Evolutionary conservation across 2,888 invertebrate genomes (phyloP), one percentile per base, ranked within the genome.

Genomic region (Hypselothyrea guttata): DNA sequence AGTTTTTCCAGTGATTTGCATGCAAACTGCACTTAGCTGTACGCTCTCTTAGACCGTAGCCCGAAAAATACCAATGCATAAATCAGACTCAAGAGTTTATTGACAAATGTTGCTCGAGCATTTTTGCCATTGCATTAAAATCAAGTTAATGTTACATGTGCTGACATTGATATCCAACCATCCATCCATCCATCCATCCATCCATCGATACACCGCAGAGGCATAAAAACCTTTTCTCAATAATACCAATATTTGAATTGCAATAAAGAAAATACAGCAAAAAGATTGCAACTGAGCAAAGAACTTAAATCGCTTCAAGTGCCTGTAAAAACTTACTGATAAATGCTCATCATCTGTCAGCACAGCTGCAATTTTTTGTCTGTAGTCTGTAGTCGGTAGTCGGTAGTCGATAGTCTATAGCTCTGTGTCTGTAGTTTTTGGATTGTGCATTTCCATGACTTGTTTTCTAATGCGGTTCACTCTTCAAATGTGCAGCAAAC

Each of bases 1-100:
- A 22, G 22, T 22, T 59, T 76, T 73, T 45, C 45, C 45, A 33
- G 45, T 65, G 55, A 72, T 74, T 73, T 74, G 55, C 70, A 58
- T 61, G 46, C 53, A 51, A 40, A 33, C 46, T 15, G 38, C n/a
- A 5, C 16, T 7, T n/a, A 15, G 8, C 9, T 13, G n/a, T n/a
- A n/a, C 1, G 13, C 15, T 28, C 49, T 45, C 27, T 37, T n/a
- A n/a, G n/a, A n/a, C n/a, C n/a, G n/a, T n/a, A n/a, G n/a, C n/a
- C n/a, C 16, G n/a, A 28, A 7, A 7, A 12, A 34, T 37, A 35
- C 9, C 49, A 44, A 45, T 59, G 61, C 47, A 55, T 37, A 67
- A 51, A 42, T 51, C 47, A 13, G 27, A 44, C 11, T 54, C 22
- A 22, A 22, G 22, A 22, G 22, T 22, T 51, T 44, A 47, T 53